These are phyloP conservation scores for Ammodytes dubius DNA, from an alignment of 2,113 vertebrate species.

Conservation along the genomic window DNA sequence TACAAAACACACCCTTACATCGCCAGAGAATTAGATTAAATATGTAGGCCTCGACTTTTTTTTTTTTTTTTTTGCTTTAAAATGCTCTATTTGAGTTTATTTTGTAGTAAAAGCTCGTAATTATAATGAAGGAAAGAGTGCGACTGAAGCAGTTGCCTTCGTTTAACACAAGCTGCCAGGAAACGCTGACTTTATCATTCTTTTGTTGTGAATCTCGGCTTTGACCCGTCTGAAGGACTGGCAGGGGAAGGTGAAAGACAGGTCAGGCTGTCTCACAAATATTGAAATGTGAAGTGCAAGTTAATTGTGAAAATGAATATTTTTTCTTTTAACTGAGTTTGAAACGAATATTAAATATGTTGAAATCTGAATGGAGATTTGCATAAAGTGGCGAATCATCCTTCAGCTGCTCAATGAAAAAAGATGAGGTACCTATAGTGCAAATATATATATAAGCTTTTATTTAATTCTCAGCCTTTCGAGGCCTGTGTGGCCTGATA, in stretches of 20 bases:
- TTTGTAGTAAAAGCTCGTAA: background rate
- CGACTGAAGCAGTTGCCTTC: conserved; percentile 38
- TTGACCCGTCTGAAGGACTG: conserved; percentile 98
- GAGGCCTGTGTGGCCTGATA: background rate
- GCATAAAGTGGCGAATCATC: background rate
- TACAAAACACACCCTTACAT: background rate
- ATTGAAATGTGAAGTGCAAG: conserved; percentile 85
- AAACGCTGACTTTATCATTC: conserved; percentile 95
- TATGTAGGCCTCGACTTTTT: conserved; percentile 3
- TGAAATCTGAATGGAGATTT: background rate
- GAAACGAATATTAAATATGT: conserved; percentile 14
- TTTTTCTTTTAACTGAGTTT: background rate
- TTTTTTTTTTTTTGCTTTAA: background rate
- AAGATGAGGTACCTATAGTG: background rate
- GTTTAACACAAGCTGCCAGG: conserved; percentile 58
- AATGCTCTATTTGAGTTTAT: background rate
- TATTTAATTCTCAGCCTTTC: background rate
- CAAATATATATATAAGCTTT: background rate
- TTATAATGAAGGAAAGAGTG: background rate
- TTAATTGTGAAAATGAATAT: background rate
- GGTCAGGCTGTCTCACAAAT: conserved; percentile 97
- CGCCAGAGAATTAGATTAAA: background rate
- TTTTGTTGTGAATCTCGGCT: conserved; percentile 94
- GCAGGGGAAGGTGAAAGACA: conserved; percentile 95
- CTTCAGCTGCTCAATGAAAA: background rate